Conservation (phyloP, 2,888 invertebrate genomes). For the Galeruca laticollis region DNA sequence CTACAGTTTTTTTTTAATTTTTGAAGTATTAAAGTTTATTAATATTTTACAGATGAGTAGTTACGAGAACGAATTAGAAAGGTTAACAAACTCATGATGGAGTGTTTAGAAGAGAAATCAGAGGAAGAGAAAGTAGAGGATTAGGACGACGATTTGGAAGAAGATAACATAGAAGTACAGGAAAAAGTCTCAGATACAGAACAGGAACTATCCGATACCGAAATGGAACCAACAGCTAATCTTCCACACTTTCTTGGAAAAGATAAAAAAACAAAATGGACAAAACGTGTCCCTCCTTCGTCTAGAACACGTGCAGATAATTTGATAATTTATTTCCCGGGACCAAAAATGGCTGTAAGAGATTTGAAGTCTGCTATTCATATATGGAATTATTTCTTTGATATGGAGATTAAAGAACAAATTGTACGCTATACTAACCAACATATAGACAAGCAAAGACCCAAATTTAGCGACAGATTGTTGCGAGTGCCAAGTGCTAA, state of each 20-base stretch:
- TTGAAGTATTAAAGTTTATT: neutral
- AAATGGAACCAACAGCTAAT: slow-evolving; percentile 10
- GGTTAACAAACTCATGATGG: no score
- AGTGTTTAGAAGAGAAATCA: neutral
- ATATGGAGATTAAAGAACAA: slow-evolving; percentile 7
- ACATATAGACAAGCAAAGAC: slow-evolving; percentile 3
- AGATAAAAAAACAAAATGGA: slow-evolving; percentile 17
- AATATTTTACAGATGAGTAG: no score
- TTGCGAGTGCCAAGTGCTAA: neutral
- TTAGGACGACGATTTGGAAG: no score
- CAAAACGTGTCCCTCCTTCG: neutral
- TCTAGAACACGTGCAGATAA: no score
- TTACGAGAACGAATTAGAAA: no score
- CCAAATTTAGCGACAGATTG: neutral
- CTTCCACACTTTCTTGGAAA: slow-evolving; percentile 13
- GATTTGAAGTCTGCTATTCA: slow-evolving; percentile 16
- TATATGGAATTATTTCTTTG: neutral
- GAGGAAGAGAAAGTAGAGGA: neutral
- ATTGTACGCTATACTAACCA: slow-evolving; percentile 15
- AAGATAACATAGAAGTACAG: slow-evolving; percentile 1
- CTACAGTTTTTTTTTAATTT: neutral
- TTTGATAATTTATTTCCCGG: slow-evolving; percentile 17
- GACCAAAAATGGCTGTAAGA: no score
- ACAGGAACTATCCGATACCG: neutral
- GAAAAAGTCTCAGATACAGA: neutral